Conservation (phyloP, 2,797 vertebrate genomes). For the Fundulus diaphanus region DNA sequence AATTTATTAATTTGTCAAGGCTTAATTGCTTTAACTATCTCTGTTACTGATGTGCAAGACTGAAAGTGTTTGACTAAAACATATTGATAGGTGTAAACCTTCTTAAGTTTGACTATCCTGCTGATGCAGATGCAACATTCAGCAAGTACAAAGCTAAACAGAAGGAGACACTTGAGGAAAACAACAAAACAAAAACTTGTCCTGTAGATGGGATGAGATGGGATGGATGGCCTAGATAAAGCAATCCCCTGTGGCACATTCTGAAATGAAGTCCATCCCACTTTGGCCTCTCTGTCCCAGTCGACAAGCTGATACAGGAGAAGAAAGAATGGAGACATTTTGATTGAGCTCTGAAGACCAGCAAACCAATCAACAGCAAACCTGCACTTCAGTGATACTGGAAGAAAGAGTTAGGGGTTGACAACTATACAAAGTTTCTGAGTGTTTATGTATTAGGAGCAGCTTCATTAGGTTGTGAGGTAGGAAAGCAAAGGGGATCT, state of each 20-base stretch:
- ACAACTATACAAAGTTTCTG: conserved; percentile 16
- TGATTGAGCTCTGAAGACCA: conserved; percentile 2
- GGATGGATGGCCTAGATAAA: conserved; percentile 59
- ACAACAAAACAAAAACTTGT: conserved; percentile 35
- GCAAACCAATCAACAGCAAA: conserved; percentile 4
- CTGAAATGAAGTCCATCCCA: conserved; percentile 44
- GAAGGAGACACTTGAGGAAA: conserved; percentile 43
- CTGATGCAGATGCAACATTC: conserved; percentile 42
- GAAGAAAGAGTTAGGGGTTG: conserved; percentile 1
- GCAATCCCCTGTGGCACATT: conserved; percentile 30
- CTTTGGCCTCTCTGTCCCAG: background rate
- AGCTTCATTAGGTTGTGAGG: conserved; percentile 21
- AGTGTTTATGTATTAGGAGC: conserved; percentile 10
- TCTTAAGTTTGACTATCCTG: conserved; percentile 25
- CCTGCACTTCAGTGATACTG: conserved; percentile 7
- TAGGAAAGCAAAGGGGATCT: conserved; percentile 40
- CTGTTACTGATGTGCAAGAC: conserved; percentile 5
- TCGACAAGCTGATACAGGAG: conserved; percentile 12
- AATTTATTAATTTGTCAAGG: background rate
- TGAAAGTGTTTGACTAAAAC: conserved; percentile 49
- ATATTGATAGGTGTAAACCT: conserved; percentile 38
- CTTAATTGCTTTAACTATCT: background rate
- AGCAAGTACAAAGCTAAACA: conserved; percentile 35
- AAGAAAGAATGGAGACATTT: conserved; percentile 18
- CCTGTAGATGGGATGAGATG: conserved; percentile 18